Conservation (phyloP, 2,113 vertebrate genomes). For the Agapornis roseicollis region DNA sequence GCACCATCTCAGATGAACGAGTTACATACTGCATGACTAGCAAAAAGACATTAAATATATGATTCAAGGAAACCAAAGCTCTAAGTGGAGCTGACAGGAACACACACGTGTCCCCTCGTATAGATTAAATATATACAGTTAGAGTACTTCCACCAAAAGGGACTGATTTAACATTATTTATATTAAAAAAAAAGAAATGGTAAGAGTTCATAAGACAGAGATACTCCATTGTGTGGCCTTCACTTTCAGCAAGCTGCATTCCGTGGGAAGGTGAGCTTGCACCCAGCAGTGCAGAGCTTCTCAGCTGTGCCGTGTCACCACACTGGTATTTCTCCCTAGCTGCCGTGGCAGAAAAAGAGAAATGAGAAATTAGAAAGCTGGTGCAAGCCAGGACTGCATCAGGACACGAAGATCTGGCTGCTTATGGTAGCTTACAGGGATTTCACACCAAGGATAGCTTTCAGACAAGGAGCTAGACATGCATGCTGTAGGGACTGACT, state of each 20-base stretch:
- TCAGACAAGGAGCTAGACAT: not conserved
- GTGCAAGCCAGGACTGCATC: not conserved
- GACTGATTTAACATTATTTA: not conserved
- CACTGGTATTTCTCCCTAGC: not conserved
- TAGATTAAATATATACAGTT: too few relatives aligned
- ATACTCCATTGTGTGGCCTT: not conserved
- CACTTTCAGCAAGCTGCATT: not conserved
- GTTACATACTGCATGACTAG: not conserved
- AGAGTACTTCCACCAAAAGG: not conserved
- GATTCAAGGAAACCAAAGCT: not conserved
- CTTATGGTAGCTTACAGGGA: not conserved
- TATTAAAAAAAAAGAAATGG: too few relatives aligned
- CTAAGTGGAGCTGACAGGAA: not conserved
- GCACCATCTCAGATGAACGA: not conserved
- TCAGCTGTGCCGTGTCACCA: too few relatives aligned
- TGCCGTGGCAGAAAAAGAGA: rapidly evolving
- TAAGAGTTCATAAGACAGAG: not conserved
- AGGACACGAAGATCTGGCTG: not conserved
- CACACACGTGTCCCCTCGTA: rapidly evolving
- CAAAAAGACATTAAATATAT: not conserved
- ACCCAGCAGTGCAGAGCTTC: not conserved
- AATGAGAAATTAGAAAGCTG: not conserved
- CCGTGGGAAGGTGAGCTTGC: not conserved
- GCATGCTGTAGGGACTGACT: too few relatives aligned
- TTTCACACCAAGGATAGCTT: not conserved